Evolutionary conservation across 1,140 invertebrate species (phyloP).

Genomic region (Antheraea mylitta): DNA sequence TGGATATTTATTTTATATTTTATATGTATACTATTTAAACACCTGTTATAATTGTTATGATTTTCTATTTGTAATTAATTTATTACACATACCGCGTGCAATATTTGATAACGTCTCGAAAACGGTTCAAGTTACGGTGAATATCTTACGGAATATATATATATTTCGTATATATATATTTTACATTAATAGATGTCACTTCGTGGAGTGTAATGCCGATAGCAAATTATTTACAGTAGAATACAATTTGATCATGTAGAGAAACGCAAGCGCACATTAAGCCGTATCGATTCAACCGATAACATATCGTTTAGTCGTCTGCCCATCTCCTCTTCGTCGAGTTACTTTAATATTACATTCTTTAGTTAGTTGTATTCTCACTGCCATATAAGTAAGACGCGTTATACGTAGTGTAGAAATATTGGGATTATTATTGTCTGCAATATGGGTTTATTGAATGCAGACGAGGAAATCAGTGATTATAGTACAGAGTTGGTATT

Average conservation of each 20-base stretch:
- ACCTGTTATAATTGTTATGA: too few relatives aligned
- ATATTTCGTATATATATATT: too few relatives aligned
- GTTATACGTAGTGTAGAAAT: not conserved
- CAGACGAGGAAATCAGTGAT: constrained; percentile 46
- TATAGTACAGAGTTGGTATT: constrained; percentile 53
- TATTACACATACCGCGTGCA: too few relatives aligned
- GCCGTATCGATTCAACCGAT: not conserved
- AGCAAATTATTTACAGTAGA: constrained; percentile 17
- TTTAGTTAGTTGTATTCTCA: constrained; percentile 8
- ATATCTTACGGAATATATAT: not conserved
- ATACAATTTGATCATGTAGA: not conserved
- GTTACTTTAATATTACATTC: not conserved
- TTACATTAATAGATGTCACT: not conserved
- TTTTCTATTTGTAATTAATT: too few relatives aligned
- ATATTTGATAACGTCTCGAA: too few relatives aligned
- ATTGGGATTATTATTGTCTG: not conserved
- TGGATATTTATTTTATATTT: too few relatives aligned
- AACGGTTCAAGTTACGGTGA: too few relatives aligned
- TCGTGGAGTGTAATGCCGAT: constrained; percentile 14
- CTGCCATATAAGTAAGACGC: constrained; percentile 16
- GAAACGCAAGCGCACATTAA: not conserved
- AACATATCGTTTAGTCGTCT: constrained; percentile 3
- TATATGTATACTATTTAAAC: too few relatives aligned
- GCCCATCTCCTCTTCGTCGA: not conserved
- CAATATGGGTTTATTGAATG: constrained; percentile 53